phyloP scores from a whole-genome alignment of 2,888 invertebrate species.

The Epiblema foenella region DNA sequence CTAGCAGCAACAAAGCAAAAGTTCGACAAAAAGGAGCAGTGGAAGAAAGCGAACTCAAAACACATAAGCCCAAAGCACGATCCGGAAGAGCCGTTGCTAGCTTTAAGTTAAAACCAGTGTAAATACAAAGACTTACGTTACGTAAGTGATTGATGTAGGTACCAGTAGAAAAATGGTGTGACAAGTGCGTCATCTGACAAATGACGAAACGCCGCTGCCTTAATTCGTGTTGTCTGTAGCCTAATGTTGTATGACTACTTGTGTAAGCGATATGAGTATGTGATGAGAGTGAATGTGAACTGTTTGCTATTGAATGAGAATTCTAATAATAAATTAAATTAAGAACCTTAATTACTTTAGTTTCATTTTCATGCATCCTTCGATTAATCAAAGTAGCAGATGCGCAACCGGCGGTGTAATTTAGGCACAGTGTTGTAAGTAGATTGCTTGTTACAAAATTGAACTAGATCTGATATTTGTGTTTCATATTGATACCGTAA shows the following conservation, averaged over 20 bases:
- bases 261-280: constrained; percentile 55
- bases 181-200: constrained; percentile 62
- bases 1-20: constrained; percentile 82
- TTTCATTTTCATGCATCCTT: constrained; percentile 49
- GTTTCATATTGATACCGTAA: constrained; percentile 29
- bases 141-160: constrained; percentile 68
- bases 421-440: constrained; percentile 52
- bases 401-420: constrained; percentile 40
- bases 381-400: constrained; percentile 47
- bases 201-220: constrained; percentile 67
- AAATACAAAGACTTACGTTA: constrained; percentile 74
- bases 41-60: constrained; percentile 75
- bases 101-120: constrained; percentile 86
- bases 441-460: constrained; percentile 49
- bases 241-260: constrained; percentile 45
- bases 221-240: constrained; percentile 54
- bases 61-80: constrained; percentile 76
- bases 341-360: constrained; percentile 55
- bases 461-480: constrained; percentile 50
- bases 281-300: constrained; percentile 61
- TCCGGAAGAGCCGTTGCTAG: constrained; percentile 87
- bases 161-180: constrained; percentile 62
- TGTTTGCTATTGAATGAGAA: constrained; percentile 57
- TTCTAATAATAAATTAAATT: constrained; percentile 76
- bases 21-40: constrained; percentile 75